Conservation (phyloP, 2,888 invertebrate genomes). For the Tenthredo mesomela region DNA sequence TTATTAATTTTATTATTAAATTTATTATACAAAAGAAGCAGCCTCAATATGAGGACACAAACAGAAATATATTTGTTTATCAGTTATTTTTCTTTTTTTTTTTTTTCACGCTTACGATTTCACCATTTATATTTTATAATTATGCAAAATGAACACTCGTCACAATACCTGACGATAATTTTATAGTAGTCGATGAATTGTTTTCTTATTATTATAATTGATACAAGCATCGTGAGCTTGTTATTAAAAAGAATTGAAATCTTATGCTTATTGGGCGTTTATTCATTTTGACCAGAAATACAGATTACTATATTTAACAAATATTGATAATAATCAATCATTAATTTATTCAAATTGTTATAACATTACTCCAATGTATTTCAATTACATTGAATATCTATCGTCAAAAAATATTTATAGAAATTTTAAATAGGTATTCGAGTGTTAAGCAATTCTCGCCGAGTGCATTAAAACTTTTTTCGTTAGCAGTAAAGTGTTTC, state of each 20-base stretch:
- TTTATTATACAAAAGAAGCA: constrained; percentile 56
- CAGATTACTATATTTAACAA: neutral
- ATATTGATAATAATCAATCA: neutral
- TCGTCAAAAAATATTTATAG: neutral
- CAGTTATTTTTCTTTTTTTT: neutral
- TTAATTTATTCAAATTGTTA: neutral
- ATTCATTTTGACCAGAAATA: constrained; percentile 5
- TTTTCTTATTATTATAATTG: neutral
- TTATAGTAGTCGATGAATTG: constrained; percentile 4
- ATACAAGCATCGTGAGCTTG: neutral
- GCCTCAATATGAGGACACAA: constrained; percentile 62
- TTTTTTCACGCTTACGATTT: neutral
- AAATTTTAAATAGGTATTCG: neutral
- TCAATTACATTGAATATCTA: neutral
- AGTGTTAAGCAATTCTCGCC: neutral
- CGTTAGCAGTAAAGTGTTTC: neutral
- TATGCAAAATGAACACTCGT: constrained; percentile 31
- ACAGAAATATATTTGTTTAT: constrained; percentile 7
- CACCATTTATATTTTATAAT: constrained; percentile 1
- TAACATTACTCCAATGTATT: neutral
- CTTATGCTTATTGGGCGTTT: constrained; percentile 5
- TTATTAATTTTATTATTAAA: constrained; percentile 59
- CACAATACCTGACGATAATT: neutral
- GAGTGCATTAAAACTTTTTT: neutral
- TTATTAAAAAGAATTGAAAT: neutral